Evolutionary conservation across 2,113 vertebrate species (phyloP).

Genomic region (Boleophthalmus pectinirostris): DNA sequence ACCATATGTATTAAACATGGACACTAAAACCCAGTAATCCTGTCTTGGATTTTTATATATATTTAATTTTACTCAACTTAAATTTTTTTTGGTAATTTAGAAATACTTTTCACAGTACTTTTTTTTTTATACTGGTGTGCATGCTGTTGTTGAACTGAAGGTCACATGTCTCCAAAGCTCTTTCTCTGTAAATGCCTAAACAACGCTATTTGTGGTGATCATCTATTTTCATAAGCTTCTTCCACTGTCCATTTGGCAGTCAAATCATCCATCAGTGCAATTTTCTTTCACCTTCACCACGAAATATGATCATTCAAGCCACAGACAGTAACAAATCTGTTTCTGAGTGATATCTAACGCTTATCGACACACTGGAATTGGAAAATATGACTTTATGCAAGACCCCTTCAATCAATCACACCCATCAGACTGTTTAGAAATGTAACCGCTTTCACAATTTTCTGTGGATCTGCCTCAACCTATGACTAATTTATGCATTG

Average conservation of each 20-base stretch:
- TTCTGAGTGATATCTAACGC: not conserved
- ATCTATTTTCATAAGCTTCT: not conserved
- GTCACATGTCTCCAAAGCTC: too few relatives aligned
- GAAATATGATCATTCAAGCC: not conserved
- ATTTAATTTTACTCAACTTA: too few relatives aligned
- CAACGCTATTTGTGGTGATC: not conserved
- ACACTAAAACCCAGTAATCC: too few relatives aligned
- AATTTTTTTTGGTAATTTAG: too few relatives aligned
- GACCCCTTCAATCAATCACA: not conserved
- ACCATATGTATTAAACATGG: too few relatives aligned
- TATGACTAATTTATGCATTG: not conserved
- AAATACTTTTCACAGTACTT: too few relatives aligned
- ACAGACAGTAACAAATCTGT: not conserved
- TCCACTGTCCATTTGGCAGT: not conserved
- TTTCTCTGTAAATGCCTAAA: not conserved
- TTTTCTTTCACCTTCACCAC: constrained; percentile 3
- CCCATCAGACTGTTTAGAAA: not conserved
- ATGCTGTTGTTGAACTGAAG: too few relatives aligned
- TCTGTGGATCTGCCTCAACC: not conserved
- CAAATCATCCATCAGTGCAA: not conserved
- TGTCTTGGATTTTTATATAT: too few relatives aligned
- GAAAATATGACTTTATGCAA: not conserved
- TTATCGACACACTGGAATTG: not conserved
- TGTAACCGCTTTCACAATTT: not conserved
- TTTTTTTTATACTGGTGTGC: too few relatives aligned